Percentiles rank a stretch among this genome's conserved stretches.
Conservation (phyloP, 1,140 invertebrate genomes). For the Drosophila hydei region DNA sequence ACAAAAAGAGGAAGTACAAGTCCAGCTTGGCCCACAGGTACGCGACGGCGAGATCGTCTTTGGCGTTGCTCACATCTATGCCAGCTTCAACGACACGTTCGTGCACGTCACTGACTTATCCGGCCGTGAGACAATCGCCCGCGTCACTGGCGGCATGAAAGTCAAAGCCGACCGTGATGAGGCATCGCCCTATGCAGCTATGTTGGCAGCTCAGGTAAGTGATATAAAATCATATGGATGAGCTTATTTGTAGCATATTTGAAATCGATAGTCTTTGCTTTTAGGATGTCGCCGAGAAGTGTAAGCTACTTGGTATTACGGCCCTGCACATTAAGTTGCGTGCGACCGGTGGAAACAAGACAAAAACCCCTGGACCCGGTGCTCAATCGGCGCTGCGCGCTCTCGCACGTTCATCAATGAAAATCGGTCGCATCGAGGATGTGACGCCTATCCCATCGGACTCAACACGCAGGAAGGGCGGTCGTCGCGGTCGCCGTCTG, state of each 20-base stretch:
- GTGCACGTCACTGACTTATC: slow-evolving; percentile 99
- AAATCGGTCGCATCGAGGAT: slow-evolving; percentile 99
- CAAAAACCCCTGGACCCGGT: slow-evolving; percentile 98
- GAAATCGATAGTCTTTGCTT: slow-evolving; percentile 49
- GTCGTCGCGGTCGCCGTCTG: slow-evolving; percentile 98
- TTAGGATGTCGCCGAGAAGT: slow-evolving; percentile 99
- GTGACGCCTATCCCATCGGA: slow-evolving; percentile 99
- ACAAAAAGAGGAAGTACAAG: slow-evolving; percentile 98
- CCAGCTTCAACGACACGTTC: slow-evolving; percentile 99
- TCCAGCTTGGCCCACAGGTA: slow-evolving; percentile 98
- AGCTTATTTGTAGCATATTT: slow-evolving; percentile 3
- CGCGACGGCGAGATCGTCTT: slow-evolving; percentile 99
- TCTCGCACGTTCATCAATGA: slow-evolving; percentile 99
- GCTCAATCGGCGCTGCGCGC: slow-evolving; percentile 99
- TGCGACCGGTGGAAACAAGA: slow-evolving; percentile 99
- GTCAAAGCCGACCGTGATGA: slow-evolving; percentile 99
- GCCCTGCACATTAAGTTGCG: slow-evolving; percentile 99
- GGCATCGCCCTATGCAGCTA: slow-evolving; percentile 99
- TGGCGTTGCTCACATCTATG: slow-evolving; percentile 99
- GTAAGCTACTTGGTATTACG: slow-evolving; percentile 97
- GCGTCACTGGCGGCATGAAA: slow-evolving; percentile 99
- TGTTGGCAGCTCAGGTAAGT: slow-evolving; percentile 98
- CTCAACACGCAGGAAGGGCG: slow-evolving; percentile 99
- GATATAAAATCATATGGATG: too few relatives aligned
- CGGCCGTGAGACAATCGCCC: slow-evolving; percentile 98